phyloP scores from a whole-genome alignment of 2,888 invertebrate genomes.

The Dolichomitus sp. region DNA sequence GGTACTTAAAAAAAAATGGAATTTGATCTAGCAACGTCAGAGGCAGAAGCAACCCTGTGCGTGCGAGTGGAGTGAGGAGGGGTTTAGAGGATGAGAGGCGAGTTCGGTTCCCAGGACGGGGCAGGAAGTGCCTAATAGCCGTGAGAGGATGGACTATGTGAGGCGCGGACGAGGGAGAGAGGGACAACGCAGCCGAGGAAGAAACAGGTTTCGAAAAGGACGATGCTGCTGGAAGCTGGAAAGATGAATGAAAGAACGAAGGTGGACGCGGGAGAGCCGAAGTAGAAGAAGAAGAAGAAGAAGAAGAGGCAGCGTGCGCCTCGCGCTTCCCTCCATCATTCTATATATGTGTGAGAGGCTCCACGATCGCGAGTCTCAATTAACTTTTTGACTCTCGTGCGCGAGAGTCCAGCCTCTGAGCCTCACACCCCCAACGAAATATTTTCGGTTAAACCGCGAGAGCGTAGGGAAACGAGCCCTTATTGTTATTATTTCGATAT shows the following conservation, averaged over 20 bases:
- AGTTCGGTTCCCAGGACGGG: slow-evolving; percentile 82
- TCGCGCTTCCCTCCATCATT: slow-evolving; percentile 7
- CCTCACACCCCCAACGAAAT: background rate
- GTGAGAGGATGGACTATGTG: slow-evolving; percentile 82
- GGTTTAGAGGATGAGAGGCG: slow-evolving; percentile 68
- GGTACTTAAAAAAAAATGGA: slow-evolving; percentile 29
- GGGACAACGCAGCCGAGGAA: slow-evolving; percentile 61
- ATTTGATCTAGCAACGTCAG: slow-evolving; percentile 32
- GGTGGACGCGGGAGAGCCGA: slow-evolving; percentile 44
- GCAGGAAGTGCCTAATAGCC: slow-evolving; percentile 86
- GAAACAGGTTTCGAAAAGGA: slow-evolving; percentile 70
- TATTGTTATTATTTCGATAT: slow-evolving; percentile 24
- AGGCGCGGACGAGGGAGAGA: slow-evolving; percentile 77
- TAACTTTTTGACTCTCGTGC: slow-evolving; percentile 71
- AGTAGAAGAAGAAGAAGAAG: slow-evolving; percentile 57
- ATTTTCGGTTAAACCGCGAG: slow-evolving; percentile 41
- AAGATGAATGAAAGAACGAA: slow-evolving; percentile 81
- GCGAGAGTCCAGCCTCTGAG: background rate
- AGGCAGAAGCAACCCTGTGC: slow-evolving; percentile 68
- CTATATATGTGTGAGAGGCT: slow-evolving; percentile 35
- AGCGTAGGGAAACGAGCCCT: background rate
- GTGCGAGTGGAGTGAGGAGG: slow-evolving; percentile 43
- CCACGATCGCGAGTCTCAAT: slow-evolving; percentile 67
- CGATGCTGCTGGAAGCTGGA: slow-evolving; percentile 72
- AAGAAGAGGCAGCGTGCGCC: slow-evolving; percentile 51